Percentiles rank a stretch among this genome's conserved stretches.
Evolutionary conservation across 2,113 vertebrate genomes (phyloP).

Genomic region (Pyrgilauda ruficollis): DNA sequence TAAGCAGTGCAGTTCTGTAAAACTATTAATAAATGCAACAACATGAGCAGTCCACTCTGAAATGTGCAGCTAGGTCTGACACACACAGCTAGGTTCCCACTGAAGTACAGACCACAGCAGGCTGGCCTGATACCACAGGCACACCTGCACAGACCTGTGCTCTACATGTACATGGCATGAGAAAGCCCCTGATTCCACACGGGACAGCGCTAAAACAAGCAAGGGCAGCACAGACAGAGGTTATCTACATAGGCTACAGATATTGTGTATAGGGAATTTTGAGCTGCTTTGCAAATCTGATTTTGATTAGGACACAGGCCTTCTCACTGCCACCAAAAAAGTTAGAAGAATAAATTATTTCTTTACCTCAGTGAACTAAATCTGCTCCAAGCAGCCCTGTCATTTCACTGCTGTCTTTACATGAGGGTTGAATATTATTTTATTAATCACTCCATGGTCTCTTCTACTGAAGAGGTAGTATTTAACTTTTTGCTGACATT

Average conservation of each 20-base stretch:
- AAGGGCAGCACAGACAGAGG: not conserved
- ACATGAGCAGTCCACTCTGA: not conserved
- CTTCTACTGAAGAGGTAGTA: not conserved
- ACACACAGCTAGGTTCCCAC: not conserved
- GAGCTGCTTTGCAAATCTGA: not conserved
- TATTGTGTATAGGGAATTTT: not conserved
- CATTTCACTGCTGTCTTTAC: not conserved
- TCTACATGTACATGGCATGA: rapidly evolving
- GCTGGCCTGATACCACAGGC: not conserved
- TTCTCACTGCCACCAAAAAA: not conserved
- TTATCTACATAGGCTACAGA: not conserved
- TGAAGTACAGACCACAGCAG: not conserved
- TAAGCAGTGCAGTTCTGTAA: not conserved
- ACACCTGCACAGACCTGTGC: rapidly evolving
- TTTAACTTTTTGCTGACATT: conserved; percentile 7
- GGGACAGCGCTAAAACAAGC: not conserved
- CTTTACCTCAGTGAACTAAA: not conserved
- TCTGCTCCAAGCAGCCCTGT: not conserved
- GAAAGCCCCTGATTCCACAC: not conserved
- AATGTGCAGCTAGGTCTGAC: not conserved
- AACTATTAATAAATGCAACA: not conserved
- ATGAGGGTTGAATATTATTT: not conserved
- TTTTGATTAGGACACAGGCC: not conserved
- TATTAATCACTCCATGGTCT: not conserved
- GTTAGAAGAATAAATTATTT: not conserved